Base-by-base conservation (phyloP, 2,797 vertebrate species). In the Xiphorhynchus erythropygius region DNA sequence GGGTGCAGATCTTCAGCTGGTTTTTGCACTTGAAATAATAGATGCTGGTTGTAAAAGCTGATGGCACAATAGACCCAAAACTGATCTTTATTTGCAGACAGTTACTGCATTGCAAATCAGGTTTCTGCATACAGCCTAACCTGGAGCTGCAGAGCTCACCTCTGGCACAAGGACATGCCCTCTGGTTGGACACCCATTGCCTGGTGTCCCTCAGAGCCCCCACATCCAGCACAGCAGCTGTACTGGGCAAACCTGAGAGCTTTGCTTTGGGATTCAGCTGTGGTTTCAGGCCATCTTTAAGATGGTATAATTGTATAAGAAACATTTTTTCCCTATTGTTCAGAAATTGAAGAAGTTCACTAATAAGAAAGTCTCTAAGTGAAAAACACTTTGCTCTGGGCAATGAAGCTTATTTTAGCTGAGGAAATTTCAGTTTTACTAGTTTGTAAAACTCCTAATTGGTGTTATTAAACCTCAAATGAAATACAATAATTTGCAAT, bases 371-470 rank as follows among this genome's bases (percentile, higher is more conserved):
- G 50, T 39, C 64, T 94, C 32, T 53, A 94, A 90, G 57, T 52
- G 57, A 78, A 63, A 91, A 84, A 76, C 5, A 17, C 42, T 94
- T 89, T 86, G 62, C 85, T 96, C 80, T 82, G 33, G 79, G 91
- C 70, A 41, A 59, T 10, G 52, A 55, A 67, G 77, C 77, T 81
- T 84, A 57, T 86, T 96, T 97, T 88, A 94, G 67, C 67, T 70
- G 70, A 89, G 77, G 90, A 91, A 80, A 67, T 78, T 73, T 86
- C 69, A 23, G 59, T 90, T 91, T 91, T 76, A 73, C 55, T 78
- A 67, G 85, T 92, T 93, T 87, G 67, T 84, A 79, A 87, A 91
- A 87, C 55, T 91, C 65, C 21, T 97, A 93, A 91, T 90, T 94
- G 57, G 50, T 1, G 2, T 94, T 91, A 94, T 87, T 94, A 95